A percentile compares a stretch with the other conserved stretches of the same genome.
Conservation (phyloP, 2,797 vertebrate species). For the Streptopelia turtur region DNA sequence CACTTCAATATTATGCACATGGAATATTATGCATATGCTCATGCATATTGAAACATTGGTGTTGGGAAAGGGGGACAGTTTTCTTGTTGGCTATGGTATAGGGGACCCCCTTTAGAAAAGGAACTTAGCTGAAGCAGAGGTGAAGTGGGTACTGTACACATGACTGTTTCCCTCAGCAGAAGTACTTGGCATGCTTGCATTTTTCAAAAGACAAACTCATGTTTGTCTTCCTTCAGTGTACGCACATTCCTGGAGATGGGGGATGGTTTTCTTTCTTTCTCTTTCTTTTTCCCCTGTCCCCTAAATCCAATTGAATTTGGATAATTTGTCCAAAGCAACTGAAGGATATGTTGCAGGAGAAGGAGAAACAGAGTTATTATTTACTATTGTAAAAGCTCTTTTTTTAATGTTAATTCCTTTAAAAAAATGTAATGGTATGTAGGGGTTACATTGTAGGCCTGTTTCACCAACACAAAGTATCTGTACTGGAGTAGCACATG, state of each 20-base stretch:
- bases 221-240: constrained; percentile 68
- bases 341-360: constrained; percentile 9
- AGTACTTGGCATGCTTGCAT: constrained; percentile 56
- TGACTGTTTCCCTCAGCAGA: constrained; percentile 35
- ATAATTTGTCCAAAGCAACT: constrained; percentile 37
- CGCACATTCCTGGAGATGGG: constrained; percentile 60
- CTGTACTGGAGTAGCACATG: constrained; percentile 47
- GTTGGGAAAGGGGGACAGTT: background rate
- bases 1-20: background rate
- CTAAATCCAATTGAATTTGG: constrained; percentile 25
- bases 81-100: background rate
- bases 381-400: constrained; percentile 54
- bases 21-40: background rate
- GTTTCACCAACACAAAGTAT: constrained; percentile 55
- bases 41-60: background rate
- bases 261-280: constrained; percentile 52
- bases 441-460: constrained; percentile 49
- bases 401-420: constrained; percentile 59
- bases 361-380: constrained; percentile 41
- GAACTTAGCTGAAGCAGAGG: constrained; percentile 23
- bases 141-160: constrained; percentile 36
- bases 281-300: constrained; percentile 1
- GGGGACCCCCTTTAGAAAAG: constrained; percentile 22
- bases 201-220: constrained; percentile 70
- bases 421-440: constrained; percentile 45